Evolutionary conservation across 2,797 vertebrate genomes (phyloP), one percentile per base, ranked within the genome.

Genomic region (Phaenicophaeus curvirostris): DNA sequence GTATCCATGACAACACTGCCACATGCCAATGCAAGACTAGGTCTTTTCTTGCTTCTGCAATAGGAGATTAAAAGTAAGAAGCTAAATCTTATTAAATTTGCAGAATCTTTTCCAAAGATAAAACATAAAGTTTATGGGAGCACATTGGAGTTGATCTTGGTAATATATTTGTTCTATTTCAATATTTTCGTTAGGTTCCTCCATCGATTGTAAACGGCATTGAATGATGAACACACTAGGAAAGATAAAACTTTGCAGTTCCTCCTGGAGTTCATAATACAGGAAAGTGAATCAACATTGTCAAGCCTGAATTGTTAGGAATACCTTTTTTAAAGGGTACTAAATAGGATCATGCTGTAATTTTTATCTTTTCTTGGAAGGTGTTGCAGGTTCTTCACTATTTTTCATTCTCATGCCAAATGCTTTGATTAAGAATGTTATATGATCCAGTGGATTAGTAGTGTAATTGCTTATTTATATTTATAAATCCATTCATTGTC

Each of bases 1-100:
- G 98, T 99, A 98, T 98, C 98, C 98, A 98, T 99, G 98, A 98
- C 98, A 99, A 98, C 98, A 94, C 91, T 93, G 95, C 96, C 97
- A 97, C 97, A 97, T 97, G 96, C 96, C 94, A 87, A 96, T 97
- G 96, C 97, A 96, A 93, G 97, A 97, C 96, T 85, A 96, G 97
- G 82, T 96, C 95, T 98, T 98, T 96, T 96, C 97, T 97, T 97
- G 89, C 89, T 96, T 96, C 96, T 97, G 94, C 83, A 97, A 86
- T 89, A 83, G 57, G 57, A 97, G 86, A 97, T 96, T 97, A 96
- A 97, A 97, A 97, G 72, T 93, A 97, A 96, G 93, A 95, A 76
- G 55, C 75, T 97, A 96, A 95, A 97, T 96, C 81, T 97, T 94
- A 91, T 89, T 95, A 97, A 96, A 90, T n/a, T n/a, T 95, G 69